phyloP scores from a whole-genome alignment of 30 jellyfish, hydroid and myxozoan species.

The Chironex yamaguchii region DNA sequence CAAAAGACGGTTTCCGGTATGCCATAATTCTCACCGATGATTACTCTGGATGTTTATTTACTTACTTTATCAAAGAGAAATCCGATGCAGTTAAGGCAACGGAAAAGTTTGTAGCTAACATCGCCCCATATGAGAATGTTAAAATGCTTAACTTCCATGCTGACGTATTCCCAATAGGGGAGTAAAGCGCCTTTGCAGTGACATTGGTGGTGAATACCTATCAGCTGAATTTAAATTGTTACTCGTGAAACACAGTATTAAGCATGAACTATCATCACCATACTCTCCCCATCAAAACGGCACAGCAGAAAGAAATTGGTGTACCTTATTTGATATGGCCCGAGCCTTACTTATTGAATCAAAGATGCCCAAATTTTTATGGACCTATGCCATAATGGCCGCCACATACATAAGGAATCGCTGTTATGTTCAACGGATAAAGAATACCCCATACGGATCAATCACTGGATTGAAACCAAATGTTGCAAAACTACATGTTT shows the following conservation, averaged over 20 bases:
- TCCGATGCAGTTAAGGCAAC: slow-evolving; percentile 62
- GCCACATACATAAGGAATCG: slow-evolving; percentile 71
- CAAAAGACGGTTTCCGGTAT: slow-evolving; percentile 49
- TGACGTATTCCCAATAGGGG: too few species aligned
- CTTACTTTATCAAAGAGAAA: slow-evolving; percentile 35
- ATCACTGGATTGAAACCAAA: slow-evolving; percentile 56
- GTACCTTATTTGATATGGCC: slow-evolving; percentile 66
- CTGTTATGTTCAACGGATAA: slow-evolving; percentile 29
- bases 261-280: slow-evolving; percentile 59
- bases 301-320: slow-evolving; percentile 67
- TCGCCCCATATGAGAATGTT: slow-evolving; percentile 64
- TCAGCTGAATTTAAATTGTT: slow-evolving; percentile 10
- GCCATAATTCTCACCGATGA: slow-evolving; percentile 62
- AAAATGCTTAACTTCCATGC: too few species aligned
- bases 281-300: slow-evolving; percentile 72
- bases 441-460: slow-evolving; percentile 49
- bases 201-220: slow-evolving; percentile 37
- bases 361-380: slow-evolving; percentile 38
- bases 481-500: slow-evolving; percentile 39
- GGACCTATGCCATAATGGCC: slow-evolving; percentile 58
- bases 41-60: slow-evolving; percentile 28
- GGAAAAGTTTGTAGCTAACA: slow-evolving; percentile 55
- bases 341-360: slow-evolving; percentile 61
- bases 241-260: slow-evolving; percentile 42
- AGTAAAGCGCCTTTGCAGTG: slow-evolving; percentile 35